phyloP scores from a whole-genome alignment of 1,140 invertebrate species.

The Ctenoplectra terminalis region DNA sequence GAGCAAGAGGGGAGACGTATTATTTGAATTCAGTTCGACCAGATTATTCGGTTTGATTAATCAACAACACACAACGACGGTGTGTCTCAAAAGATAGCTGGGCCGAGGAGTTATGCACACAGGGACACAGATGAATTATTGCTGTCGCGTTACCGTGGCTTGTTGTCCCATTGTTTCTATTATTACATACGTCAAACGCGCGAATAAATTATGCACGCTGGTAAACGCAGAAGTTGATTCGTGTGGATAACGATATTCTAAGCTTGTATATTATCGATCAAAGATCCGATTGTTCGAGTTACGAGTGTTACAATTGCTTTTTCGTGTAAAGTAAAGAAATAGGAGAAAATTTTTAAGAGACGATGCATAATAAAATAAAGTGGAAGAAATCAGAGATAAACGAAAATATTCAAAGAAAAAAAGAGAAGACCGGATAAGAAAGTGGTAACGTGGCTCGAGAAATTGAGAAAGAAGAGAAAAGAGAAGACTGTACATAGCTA shows the following conservation, averaged over 20 bases:
- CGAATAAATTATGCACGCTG: constrained; percentile 51
- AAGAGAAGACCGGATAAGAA: too few relatives aligned
- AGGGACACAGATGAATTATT: constrained; percentile 43
- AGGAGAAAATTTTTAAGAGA: not conserved
- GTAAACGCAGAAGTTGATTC: constrained; percentile 54
- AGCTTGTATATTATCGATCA: constrained; percentile 7
- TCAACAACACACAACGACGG: constrained; percentile 39
- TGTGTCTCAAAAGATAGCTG: constrained; percentile 52
- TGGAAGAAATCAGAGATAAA: not conserved
- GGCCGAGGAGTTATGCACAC: constrained; percentile 43
- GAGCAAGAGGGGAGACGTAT: not conserved
- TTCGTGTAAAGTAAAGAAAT: too few relatives aligned
- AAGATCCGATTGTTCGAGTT: not conserved
- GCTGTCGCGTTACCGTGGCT: constrained; percentile 46
- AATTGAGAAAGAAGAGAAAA: too few relatives aligned
- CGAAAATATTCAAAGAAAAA: too few relatives aligned
- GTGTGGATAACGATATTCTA: not conserved
- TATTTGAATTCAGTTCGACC: constrained; percentile 50
- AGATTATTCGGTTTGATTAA: constrained; percentile 55
- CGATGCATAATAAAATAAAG: not conserved
- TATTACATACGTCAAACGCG: constrained; percentile 55
- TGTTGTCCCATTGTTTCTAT: constrained; percentile 58
- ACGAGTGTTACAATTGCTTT: not conserved
- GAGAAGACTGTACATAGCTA: too few relatives aligned
- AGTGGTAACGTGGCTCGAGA: too few relatives aligned